Percentiles rank a stretch among this genome's conserved stretches.
Evolutionary conservation across 1,140 invertebrate species (phyloP).

Genomic region (Eulimnadia texana): DNA sequence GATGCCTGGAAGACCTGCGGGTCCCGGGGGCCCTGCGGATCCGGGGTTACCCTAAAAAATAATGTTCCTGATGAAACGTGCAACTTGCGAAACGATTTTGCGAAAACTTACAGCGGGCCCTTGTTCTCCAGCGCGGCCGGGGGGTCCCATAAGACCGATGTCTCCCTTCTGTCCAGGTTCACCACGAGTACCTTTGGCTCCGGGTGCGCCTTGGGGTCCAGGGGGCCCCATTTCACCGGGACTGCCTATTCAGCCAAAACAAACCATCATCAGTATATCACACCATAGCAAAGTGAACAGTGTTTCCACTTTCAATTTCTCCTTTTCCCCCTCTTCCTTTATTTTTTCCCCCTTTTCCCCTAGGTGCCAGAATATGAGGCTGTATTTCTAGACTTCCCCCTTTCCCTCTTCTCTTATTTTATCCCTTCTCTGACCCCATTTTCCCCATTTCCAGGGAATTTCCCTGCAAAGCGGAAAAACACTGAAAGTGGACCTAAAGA

Average conservation of each 20-base stretch:
- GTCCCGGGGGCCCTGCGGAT: conserved; percentile 13
- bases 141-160: conserved; percentile 49
- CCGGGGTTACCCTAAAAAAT: conserved; percentile 26
- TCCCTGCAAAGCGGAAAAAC: too few relatives aligned
- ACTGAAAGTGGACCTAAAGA: not conserved
- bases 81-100: not conserved
- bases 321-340: too few relatives aligned
- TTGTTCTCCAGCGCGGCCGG: conserved; percentile 52
- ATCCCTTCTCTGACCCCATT: too few relatives aligned
- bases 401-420: too few relatives aligned
- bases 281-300: too few relatives aligned
- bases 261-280: too few relatives aligned
- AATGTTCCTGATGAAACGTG: conserved; percentile 23
- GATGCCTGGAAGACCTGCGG: conserved; percentile 40
- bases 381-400: too few relatives aligned
- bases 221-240: conserved; percentile 43
- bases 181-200: conserved; percentile 55
- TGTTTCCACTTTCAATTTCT: too few relatives aligned
- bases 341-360: too few relatives aligned
- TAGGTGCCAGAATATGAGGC: too few relatives aligned
- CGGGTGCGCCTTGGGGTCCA: conserved; percentile 44
- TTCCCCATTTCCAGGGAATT: too few relatives aligned
- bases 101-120: conserved; percentile 40
- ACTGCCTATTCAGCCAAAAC: conserved; percentile 8
- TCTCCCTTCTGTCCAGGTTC: conserved; percentile 59